Conservation (phyloP, 2,888 invertebrate species). For the Mesopsocus fuscifrons region DNA sequence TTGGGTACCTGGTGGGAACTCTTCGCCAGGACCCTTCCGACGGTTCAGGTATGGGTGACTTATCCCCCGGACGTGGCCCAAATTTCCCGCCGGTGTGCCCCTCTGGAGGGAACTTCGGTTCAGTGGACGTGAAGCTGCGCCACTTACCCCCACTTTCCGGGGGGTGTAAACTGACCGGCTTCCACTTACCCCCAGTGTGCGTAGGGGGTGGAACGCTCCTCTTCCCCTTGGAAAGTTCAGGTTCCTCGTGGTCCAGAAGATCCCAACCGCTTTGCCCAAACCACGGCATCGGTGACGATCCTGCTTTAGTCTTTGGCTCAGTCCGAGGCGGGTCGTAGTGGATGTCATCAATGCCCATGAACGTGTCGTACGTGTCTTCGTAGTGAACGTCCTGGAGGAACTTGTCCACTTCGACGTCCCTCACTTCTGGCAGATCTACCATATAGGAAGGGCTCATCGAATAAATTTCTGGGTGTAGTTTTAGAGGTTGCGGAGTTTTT, state of each 20-base stretch:
- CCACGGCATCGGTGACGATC: slow-evolving; percentile 16
- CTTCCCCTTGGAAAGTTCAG: slow-evolving; percentile 23
- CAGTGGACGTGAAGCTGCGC: background rate
- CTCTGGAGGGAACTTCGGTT: background rate
- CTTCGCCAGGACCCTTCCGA: background rate
- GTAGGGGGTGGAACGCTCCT: slow-evolving; percentile 31
- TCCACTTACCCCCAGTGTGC: slow-evolving; percentile 48
- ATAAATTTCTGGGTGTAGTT: background rate
- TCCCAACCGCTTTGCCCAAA: slow-evolving; percentile 17
- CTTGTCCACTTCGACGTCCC: slow-evolving; percentile 22
- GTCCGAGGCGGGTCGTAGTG: slow-evolving; percentile 17
- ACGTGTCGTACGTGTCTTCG: slow-evolving; percentile 18
- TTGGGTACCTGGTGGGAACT: slow-evolving; percentile 11
- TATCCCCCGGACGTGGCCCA: slow-evolving; percentile 8
- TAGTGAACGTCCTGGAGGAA: slow-evolving; percentile 25
- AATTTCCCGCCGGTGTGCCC: background rate
- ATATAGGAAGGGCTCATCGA: background rate
- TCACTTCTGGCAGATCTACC: background rate
- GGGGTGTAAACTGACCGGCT: slow-evolving; percentile 25
- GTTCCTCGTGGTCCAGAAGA: slow-evolving; percentile 27
- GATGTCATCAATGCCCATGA: slow-evolving; percentile 14
- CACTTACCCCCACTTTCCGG: slow-evolving; percentile 11
- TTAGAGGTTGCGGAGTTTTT: slow-evolving; percentile 19
- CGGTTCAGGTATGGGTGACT: slow-evolving; percentile 14
- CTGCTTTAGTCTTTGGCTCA: slow-evolving; percentile 17